Evolutionary conservation across 2,113 vertebrate species (phyloP).

Genomic region (Uropsilus gracilis): DNA sequence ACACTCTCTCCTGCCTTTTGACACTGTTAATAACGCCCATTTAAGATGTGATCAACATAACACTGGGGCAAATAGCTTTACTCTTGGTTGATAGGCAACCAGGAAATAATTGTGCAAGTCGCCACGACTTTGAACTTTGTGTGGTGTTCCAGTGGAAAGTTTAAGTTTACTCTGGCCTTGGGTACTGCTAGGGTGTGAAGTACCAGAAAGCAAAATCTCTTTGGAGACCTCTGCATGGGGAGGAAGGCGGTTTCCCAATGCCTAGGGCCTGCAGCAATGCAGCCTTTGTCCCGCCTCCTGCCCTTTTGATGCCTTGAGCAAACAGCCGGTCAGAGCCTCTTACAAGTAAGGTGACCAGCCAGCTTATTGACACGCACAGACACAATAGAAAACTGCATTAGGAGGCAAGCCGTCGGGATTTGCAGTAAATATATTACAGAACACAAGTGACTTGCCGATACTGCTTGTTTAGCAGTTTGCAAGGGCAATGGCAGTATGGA

Average conservation of each 20-base stretch:
- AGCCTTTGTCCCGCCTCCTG: constrained; percentile 33
- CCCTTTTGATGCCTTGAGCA: constrained; percentile 81
- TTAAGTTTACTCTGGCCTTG: neutral
- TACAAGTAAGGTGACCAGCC: constrained; percentile 83
- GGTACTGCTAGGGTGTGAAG: neutral
- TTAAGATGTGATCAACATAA: neutral
- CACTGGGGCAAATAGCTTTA: neutral
- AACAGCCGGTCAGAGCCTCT: constrained; percentile 79
- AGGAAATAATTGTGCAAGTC: neutral
- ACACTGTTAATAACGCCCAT: neutral
- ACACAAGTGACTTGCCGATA: constrained; percentile 91
- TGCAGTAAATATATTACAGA: constrained; percentile 90
- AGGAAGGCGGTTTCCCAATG: neutral
- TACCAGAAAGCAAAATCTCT: constrained; percentile 3
- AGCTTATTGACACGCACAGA: constrained; percentile 84
- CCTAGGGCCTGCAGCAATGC: neutral
- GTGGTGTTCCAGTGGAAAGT: neutral
- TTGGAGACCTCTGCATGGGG: neutral
- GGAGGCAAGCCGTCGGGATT: constrained; percentile 84
- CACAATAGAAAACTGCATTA: constrained; percentile 86
- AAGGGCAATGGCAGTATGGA: constrained; percentile 89
- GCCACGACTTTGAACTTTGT: constrained; percentile 1
- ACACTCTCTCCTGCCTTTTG: neutral
- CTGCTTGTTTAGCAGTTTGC: constrained; percentile 92
- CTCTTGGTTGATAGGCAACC: neutral